Evolutionary conservation across 2,797 vertebrate genomes (phyloP).

Genomic region (Chaetophractus vellerosus): DNA sequence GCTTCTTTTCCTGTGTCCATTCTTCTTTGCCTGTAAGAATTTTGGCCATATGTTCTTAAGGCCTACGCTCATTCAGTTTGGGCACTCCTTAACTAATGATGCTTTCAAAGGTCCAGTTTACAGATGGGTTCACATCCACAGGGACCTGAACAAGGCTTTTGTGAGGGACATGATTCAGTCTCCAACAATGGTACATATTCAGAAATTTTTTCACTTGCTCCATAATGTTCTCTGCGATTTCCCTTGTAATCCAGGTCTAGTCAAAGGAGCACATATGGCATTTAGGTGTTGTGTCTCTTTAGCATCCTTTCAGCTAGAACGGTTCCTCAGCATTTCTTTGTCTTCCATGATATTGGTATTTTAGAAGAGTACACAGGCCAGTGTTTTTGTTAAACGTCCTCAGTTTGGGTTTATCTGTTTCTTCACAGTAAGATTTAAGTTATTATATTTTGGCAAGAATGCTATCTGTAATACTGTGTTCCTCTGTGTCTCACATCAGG

Average conservation of each 20-base stretch:
- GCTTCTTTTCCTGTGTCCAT: no score
- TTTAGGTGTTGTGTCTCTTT: not conserved
- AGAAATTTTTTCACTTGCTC: not conserved
- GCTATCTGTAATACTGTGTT: not conserved
- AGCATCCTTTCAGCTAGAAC: not conserved
- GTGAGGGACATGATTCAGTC: no score
- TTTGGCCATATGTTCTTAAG: no score
- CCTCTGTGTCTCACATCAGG: not conserved
- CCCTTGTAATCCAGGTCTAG: not conserved
- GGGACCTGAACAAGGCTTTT: no score
- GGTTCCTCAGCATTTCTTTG: not conserved
- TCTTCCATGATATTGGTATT: not conserved
- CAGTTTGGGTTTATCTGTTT: not conserved
- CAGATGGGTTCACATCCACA: no score
- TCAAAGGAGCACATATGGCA: not conserved
- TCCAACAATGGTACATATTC: not conserved
- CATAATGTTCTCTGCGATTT: not conserved
- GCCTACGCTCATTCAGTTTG: no score
- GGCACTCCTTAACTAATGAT: no score
- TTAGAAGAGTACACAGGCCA: not conserved
- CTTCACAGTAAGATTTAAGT: not conserved
- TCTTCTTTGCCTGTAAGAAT: no score
- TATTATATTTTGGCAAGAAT: not conserved
- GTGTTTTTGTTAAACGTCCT: constrained; percentile 32
- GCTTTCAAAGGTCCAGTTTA: no score